Evolutionary conservation across 1,140 invertebrate genomes (phyloP).

Genomic region (Drosophila nannoptera): DNA sequence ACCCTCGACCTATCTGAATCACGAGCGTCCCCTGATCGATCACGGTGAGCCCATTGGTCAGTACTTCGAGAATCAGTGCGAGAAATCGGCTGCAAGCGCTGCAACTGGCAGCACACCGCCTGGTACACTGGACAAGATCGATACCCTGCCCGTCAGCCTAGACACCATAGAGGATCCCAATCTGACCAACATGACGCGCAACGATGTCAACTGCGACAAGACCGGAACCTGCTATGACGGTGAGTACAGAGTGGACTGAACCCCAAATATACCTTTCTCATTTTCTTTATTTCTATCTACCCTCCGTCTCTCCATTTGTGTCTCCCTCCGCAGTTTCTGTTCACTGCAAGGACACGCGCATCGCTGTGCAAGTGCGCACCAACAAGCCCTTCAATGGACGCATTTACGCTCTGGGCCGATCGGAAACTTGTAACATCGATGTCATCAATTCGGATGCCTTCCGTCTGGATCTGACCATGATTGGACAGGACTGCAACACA

Average conservation of each 20-base stretch:
- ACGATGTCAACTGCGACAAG: slow-evolving; percentile 93
- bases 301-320: neutral
- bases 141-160: slow-evolving; percentile 85
- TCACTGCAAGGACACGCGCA: slow-evolving; percentile 95
- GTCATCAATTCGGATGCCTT: slow-evolving; percentile 95
- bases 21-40: slow-evolving; percentile 92
- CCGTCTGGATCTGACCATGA: slow-evolving; percentile 94
- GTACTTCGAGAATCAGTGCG: slow-evolving; percentile 94
- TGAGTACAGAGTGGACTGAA: slow-evolving; percentile 70
- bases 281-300: neutral
- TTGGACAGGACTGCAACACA: slow-evolving; percentile 95
- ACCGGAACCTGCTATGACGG: slow-evolving; percentile 97
- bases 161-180: slow-evolving; percentile 86
- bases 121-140: slow-evolving; percentile 74
- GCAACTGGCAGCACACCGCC: slow-evolving; percentile 74
- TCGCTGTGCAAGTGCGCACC: slow-evolving; percentile 93
- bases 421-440: slow-evolving; percentile 96
- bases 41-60: slow-evolving; percentile 92
- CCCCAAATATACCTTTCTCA: neutral
- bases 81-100: slow-evolving; percentile 79
- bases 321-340: slow-evolving; percentile 87
- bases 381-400: slow-evolving; percentile 96
- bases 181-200: slow-evolving; percentile 85
- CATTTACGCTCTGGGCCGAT: slow-evolving; percentile 94
- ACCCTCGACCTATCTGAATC: slow-evolving; percentile 92